Percentiles rank a stretch among this genome's conserved stretches.
Evolutionary conservation across 1,140 invertebrate genomes (phyloP).

Genomic region (Ostrea denselamellosa): DNA sequence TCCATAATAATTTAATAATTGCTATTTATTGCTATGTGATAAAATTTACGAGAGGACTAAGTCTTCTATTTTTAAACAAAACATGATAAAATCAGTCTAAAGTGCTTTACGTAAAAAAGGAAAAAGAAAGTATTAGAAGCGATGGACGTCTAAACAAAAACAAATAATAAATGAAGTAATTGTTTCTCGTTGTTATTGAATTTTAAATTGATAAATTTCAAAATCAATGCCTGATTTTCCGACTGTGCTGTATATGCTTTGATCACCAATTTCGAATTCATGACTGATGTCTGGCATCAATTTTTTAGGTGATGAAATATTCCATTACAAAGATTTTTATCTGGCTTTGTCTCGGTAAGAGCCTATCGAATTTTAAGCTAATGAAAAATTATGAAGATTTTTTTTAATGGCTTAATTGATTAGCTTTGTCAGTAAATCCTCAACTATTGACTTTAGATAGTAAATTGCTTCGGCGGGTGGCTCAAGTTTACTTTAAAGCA

Average conservation of each 20-base stretch:
- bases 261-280: not conserved
- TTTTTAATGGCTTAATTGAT: not conserved
- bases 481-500: not conserved
- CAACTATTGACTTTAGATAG: not conserved
- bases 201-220: no score
- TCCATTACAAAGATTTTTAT: not conserved
- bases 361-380: not conserved
- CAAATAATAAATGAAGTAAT: no score
- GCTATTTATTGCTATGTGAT: no score
- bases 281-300: not conserved
- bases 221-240: no score
- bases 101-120: no score
- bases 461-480: not conserved
- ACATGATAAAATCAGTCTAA: no score
- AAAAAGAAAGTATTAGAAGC: no score
- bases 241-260: not conserved
- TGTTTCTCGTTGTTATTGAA: no score
- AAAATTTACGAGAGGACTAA: no score
- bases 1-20: no score
- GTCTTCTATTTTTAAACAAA: no score
- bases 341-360: slow-evolving; percentile 19
- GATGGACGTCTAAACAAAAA: no score
- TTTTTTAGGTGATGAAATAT: not conserved
- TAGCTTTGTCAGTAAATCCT: not conserved
- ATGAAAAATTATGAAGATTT: not conserved